Percentiles rank a stretch among this genome's conserved stretches.
phyloP scores from a whole-genome alignment of 1,140 invertebrate genomes.

The Hylaeus anthracinus region DNA sequence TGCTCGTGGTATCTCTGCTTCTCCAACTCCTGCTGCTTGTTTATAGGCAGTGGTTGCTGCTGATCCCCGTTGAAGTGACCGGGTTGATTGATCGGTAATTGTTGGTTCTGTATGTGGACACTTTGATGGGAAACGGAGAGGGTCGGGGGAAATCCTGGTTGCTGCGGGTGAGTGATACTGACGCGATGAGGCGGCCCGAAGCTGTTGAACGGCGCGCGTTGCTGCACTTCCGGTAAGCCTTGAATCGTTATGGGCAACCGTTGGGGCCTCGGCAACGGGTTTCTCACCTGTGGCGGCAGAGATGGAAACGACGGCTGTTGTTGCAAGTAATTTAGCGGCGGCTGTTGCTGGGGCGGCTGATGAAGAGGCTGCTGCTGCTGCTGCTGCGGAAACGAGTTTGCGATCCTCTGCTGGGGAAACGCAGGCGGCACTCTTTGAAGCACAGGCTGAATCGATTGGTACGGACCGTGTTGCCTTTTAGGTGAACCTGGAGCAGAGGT shows the following conservation, averaged over 20 bases:
- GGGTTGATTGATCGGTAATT: constrained; percentile 38
- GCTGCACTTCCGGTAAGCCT: constrained; percentile 75
- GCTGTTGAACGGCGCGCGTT: constrained; percentile 69
- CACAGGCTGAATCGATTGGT: constrained; percentile 74
- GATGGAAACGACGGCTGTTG: constrained; percentile 48
- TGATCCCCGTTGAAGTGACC: constrained; percentile 57
- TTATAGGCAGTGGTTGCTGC: constrained; percentile 56
- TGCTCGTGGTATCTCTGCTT: constrained; percentile 75
- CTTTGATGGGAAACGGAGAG: constrained; percentile 71
- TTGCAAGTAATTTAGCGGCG: constrained; percentile 72
- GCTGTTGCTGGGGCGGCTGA: constrained; percentile 71
- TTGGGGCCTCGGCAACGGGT: constrained; percentile 65
- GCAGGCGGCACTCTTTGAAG: constrained; percentile 75
- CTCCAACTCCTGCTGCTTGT: constrained; percentile 70
- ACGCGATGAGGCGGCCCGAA: constrained; percentile 67
- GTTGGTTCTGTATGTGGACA: constrained; percentile 69
- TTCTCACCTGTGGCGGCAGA: constrained; percentile 55
- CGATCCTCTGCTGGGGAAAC: constrained; percentile 80
- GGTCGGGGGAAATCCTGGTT: constrained; percentile 66
- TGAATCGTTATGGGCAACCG: constrained; percentile 76
- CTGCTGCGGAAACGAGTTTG: constrained; percentile 79
- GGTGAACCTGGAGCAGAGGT: constrained; percentile 68
- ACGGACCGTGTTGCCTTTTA: constrained; percentile 76
- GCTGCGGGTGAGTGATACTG: constrained; percentile 71
- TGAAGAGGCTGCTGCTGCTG: constrained; percentile 73